Conservation (phyloP, 2,888 invertebrate species). For the Lumbricus terrestris region DNA sequence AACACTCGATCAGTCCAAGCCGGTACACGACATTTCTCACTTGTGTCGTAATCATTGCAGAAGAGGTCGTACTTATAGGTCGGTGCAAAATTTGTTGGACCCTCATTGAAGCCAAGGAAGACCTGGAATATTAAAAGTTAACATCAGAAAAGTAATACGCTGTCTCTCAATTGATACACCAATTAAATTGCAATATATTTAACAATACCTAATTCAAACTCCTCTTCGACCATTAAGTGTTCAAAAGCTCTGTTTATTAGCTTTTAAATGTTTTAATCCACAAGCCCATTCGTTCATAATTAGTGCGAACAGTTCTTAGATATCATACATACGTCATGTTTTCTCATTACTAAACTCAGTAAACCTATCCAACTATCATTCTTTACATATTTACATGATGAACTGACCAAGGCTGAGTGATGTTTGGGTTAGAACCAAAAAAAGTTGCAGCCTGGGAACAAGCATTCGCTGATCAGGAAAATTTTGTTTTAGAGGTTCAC, state of each 20-base stretch:
- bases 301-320: no score
- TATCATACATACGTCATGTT: no score
- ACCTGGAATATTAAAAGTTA: conserved; percentile 61
- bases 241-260: background rate
- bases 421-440: no score
- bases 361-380: no score
- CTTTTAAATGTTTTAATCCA: background rate
- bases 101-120: conserved; percentile 90
- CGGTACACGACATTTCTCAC: conserved; percentile 93
- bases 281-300: no score
- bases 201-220: background rate
- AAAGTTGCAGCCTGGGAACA: no score
- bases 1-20: conserved; percentile 98
- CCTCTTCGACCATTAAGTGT: background rate
- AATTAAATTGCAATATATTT: background rate
- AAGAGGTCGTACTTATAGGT: conserved; percentile 99
- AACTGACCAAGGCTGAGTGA: no score
- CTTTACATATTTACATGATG: no score
- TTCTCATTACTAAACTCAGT: no score
- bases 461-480: no score
- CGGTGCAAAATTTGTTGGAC: conserved; percentile 84
- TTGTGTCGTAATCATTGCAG: conserved; percentile 97
- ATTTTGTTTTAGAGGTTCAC: no score
- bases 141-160: background rate
- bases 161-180: background rate